These are phyloP conservation scores for Oryzias sinensis DNA, from an alignment of 2,797 vertebrate genomes.

Conservation along the genomic window DNA sequence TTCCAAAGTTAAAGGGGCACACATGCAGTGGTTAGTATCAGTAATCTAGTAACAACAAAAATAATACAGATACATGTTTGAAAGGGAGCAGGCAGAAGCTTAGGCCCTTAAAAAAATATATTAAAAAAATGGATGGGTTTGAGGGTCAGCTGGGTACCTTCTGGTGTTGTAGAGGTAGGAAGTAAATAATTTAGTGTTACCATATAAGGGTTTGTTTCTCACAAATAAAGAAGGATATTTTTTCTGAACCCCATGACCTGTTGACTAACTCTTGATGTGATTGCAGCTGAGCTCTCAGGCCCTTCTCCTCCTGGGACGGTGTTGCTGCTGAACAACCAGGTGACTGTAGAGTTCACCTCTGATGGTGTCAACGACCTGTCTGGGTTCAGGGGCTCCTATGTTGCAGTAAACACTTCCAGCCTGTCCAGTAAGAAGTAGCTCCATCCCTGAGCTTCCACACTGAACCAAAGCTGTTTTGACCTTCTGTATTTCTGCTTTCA, in stretches of 20 bases:
- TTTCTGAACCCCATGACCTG: background rate
- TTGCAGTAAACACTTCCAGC: slow-evolving; percentile 59
- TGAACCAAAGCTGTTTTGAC: background rate
- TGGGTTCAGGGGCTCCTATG: slow-evolving; percentile 84
- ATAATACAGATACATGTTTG: no score
- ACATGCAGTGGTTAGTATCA: no score
- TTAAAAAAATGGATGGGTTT: no score
- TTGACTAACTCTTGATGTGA: background rate
- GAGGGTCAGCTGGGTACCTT: no score
- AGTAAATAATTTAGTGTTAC: no score
- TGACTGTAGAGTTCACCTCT: slow-evolving; percentile 79
- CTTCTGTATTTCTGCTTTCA: slow-evolving; percentile 34
- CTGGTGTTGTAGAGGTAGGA: no score
- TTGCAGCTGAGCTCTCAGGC: slow-evolving; percentile 81
- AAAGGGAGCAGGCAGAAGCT: no score
- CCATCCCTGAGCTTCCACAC: background rate
- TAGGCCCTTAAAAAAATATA: no score
- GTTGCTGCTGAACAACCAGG: slow-evolving; percentile 82
- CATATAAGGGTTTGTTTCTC: no score
- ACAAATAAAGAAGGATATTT: no score
- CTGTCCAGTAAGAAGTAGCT: slow-evolving; percentile 52
- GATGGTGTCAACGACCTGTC: slow-evolving; percentile 65
- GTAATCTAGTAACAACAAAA: no score
- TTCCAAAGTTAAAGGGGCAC: no score
- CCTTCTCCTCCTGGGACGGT: slow-evolving; percentile 69